A percentile compares a stretch with the other conserved stretches of the same genome.
Evolutionary conservation across 2,888 invertebrate genomes (phyloP).

Genomic region (Eurytoma adleriae): DNA sequence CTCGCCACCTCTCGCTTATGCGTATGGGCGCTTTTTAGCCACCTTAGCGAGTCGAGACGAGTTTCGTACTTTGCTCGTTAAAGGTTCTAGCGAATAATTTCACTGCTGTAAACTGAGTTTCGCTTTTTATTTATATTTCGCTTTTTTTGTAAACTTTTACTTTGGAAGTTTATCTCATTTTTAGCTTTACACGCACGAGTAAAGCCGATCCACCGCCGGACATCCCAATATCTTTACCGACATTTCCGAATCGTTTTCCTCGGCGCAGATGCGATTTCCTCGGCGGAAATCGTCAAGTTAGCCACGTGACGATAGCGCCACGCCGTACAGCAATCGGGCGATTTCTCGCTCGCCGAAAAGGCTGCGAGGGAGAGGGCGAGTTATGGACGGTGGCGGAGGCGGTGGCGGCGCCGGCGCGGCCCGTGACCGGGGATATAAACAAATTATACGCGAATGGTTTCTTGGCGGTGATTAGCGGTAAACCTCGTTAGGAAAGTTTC

Average conservation of each 20-base stretch:
- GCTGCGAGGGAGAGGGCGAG: constrained; percentile 56
- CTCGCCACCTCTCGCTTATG: constrained; percentile 14
- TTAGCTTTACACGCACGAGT: background rate
- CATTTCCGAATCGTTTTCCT: constrained; percentile 14
- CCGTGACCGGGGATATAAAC: constrained; percentile 69
- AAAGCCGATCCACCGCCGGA: background rate
- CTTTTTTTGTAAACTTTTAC: too few species aligned
- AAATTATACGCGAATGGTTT: constrained; percentile 73
- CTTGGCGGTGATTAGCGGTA: constrained; percentile 72
- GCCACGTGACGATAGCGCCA: background rate
- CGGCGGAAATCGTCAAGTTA: constrained; percentile 42
- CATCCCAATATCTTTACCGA: constrained; percentile 10
- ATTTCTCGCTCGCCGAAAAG: too few species aligned
- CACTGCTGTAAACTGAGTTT: too few species aligned
- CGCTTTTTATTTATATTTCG: too few species aligned
- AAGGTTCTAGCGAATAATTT: constrained; percentile 30
- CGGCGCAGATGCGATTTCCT: constrained; percentile 27
- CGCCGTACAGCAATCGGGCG: background rate
- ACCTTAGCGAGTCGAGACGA: constrained; percentile 43
- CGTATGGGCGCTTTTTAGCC: constrained; percentile 18
- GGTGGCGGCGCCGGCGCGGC: background rate
- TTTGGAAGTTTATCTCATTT: too few species aligned
- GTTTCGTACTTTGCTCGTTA: constrained; percentile 53
- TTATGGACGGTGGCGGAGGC: constrained; percentile 62
- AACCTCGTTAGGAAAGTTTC: constrained; percentile 72